Percentiles rank a stretch among this genome's conserved stretches.
Conservation (phyloP, 1,140 invertebrate genomes). For the Diorhabda carinulata region DNA sequence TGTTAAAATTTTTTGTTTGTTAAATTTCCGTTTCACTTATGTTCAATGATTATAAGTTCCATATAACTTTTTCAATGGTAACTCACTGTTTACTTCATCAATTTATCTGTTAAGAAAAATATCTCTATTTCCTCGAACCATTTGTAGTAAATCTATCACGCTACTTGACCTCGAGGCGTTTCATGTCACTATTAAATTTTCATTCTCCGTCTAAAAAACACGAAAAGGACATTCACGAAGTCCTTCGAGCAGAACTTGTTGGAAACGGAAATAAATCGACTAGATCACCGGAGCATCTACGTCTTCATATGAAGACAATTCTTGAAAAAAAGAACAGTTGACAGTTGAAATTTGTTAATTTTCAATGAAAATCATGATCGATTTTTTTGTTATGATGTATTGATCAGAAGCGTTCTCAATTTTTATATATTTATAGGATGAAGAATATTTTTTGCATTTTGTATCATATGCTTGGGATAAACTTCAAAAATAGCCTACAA, state of each 20-base stretch:
- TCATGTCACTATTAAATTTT: slow-evolving; percentile 3
- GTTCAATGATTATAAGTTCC: background rate
- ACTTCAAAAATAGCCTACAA: too few relatives aligned
- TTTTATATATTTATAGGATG: too few relatives aligned
- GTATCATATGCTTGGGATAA: too few relatives aligned
- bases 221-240: background rate
- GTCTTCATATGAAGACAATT: too few relatives aligned
- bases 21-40: too few relatives aligned
- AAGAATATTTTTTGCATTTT: too few relatives aligned
- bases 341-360: too few relatives aligned
- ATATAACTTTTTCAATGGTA: slow-evolving; percentile 7
- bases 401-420: too few relatives aligned
- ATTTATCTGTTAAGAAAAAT: background rate
- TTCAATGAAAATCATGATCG: too few relatives aligned
- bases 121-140: background rate
- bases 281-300: background rate
- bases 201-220: background rate
- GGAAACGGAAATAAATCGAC: background rate
- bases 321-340: too few relatives aligned
- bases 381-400: too few relatives aligned
- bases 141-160: background rate
- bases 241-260: slow-evolving; percentile 1
- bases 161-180: background rate
- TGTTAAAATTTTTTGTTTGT: too few relatives aligned
- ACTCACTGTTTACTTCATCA: background rate